These are phyloP conservation scores for Bothrops alternatus DNA, from an alignment of 2,797 vertebrate species.

Conservation along the genomic window DNA sequence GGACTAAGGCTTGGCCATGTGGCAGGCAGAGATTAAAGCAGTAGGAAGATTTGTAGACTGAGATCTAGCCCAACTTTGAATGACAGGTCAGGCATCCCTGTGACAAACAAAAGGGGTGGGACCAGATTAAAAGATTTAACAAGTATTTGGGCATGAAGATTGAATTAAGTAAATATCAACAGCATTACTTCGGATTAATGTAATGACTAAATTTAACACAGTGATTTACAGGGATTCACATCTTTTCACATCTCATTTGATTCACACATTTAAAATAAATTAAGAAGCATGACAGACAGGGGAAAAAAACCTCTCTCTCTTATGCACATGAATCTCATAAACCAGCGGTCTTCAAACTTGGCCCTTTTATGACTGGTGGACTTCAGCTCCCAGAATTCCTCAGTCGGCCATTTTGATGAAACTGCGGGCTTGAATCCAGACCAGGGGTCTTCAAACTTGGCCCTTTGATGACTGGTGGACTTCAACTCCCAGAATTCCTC, in stretches of 20 bases:
- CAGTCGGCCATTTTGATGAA: too few relatives aligned
- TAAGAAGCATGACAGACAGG: neutral
- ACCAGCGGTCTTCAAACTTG: too few relatives aligned
- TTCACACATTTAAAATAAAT: neutral
- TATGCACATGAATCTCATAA: neutral
- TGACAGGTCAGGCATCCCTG: neutral
- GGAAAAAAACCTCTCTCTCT: accelerated
- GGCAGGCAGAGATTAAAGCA: neutral
- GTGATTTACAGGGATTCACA: neutral
- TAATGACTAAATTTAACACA: neutral
- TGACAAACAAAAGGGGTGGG: neutral
- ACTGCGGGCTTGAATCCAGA: too few relatives aligned
- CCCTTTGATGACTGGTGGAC: too few relatives aligned
- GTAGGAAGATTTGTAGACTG: neutral
- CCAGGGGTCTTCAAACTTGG: too few relatives aligned
- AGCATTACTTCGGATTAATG: neutral
- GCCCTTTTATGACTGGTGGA: too few relatives aligned
- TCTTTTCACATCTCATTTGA: neutral
- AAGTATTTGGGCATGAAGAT: neutral
- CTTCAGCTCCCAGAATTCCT: too few relatives aligned
- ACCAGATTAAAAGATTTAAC: neutral
- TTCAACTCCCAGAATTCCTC: too few relatives aligned
- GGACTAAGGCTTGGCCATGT: neutral
- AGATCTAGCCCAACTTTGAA: neutral
- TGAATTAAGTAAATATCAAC: neutral